These are phyloP conservation scores for Galbula dea DNA, from an alignment of 2,113 vertebrate species.

Conservation along the genomic window DNA sequence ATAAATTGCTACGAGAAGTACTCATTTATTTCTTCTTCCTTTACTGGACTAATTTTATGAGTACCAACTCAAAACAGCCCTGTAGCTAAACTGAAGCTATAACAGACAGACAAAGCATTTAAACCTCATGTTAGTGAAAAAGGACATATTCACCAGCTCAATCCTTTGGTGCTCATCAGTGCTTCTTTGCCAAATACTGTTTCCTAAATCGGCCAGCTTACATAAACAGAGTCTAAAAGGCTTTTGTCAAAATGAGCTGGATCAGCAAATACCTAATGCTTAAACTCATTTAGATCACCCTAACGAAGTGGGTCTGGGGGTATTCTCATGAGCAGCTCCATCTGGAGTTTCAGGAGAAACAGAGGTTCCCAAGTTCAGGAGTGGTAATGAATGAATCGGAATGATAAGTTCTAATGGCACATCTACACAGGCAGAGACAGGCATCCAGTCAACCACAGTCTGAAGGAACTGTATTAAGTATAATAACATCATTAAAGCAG, in stretches of 20 bases:
- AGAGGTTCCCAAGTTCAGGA: not conserved
- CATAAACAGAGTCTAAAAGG: not conserved
- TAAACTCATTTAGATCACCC: not conserved
- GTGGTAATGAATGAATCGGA: not conserved
- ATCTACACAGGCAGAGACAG: not conserved
- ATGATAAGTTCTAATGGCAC: not conserved
- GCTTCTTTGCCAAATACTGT: not conserved
- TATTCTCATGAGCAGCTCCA: not conserved
- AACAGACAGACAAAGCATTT: not conserved
- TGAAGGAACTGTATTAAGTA: not conserved
- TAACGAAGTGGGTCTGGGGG: not conserved
- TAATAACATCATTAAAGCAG: not conserved
- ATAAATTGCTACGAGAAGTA: not conserved
- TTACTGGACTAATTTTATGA: not conserved
- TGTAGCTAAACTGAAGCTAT: not conserved
- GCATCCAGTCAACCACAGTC: not conserved
- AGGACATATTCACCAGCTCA: not conserved
- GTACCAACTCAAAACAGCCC: not conserved
- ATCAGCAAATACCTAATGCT: constrained; percentile 31
- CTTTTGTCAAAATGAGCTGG: constrained; percentile 4
- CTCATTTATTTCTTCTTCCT: not conserved
- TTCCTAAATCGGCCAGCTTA: not conserved
- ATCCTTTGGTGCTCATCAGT: not conserved
- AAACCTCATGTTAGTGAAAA: not conserved
- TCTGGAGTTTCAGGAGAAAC: not conserved